phyloP scores from a whole-genome alignment of 2,797 vertebrate genomes.

The Oreortyx pictus region DNA sequence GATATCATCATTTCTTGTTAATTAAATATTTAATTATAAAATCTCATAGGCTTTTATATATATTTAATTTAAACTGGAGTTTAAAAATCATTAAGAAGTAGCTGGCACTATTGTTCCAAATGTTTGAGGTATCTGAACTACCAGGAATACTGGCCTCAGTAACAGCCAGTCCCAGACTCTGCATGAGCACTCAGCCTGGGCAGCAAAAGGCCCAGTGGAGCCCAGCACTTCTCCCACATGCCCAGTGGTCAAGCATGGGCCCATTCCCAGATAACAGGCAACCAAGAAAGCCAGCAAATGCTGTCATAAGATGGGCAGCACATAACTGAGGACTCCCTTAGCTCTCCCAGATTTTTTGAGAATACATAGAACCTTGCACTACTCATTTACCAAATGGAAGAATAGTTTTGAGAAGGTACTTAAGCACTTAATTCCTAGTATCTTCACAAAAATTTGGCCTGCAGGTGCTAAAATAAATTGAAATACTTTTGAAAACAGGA shows the following conservation, averaged over 20 bases:
- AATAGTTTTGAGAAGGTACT: neutral
- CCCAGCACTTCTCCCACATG: neutral
- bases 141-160: neutral
- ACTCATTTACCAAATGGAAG: neutral
- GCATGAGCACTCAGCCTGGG: neutral
- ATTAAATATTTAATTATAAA: neutral
- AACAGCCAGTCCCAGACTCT: neutral
- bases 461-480: neutral
- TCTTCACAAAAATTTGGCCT: neutral
- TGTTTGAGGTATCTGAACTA: neutral
- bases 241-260: neutral
- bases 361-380: neutral
- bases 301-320: neutral
- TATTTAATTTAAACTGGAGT: neutral
- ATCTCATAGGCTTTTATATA: neutral
- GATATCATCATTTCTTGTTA: neutral
- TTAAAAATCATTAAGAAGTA: neutral
- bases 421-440: neutral
- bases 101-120: neutral
- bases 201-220: neutral
- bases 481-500: neutral
- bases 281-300: neutral
- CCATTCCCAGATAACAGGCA: fast-evolving
- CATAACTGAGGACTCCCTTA: neutral
- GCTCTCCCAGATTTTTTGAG: neutral